Evolutionary conservation across 2,888 invertebrate species (phyloP), one percentile per base, ranked within the genome.

Genomic region (Venustoraphidia nigricollis): DNA sequence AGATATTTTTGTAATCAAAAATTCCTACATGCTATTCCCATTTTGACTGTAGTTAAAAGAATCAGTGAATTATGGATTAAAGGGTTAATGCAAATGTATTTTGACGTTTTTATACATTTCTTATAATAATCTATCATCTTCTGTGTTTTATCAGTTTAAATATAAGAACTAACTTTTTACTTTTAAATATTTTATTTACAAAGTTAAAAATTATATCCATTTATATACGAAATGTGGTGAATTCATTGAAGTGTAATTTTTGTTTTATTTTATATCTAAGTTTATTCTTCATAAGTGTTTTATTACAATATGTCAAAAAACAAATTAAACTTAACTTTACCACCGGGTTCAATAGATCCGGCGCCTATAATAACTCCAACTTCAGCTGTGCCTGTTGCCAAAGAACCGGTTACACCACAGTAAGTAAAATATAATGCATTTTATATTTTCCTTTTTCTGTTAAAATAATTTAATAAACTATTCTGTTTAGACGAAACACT

Each of bases 271-370:
- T 27, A 27, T 27, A 27, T 27, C 3, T 34, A 34, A 43, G 11
- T 43, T 34, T 43, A 34, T 43, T 17, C 35, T 17, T n/a, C 9
- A 34, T 34, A 27, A 34, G 11, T 45, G 14, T 38, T 17, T n/a
- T 39, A 35, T 11, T 35, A 47, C 47, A 76, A 73, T 68, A 89
- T 90, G 88, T 90, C 90, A 59, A 91, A 91, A 69, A 92, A 92
- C 68, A 92, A 90, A 71, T 72, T 91, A 60, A 91, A 91, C 66
- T 70, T 92, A 68, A 91, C 90, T 63, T 73, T 92, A 63, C 91
- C 91, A 60, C 88, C 91, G 61, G 88, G 89, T 65, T 84, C 88
- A 55, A 83, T 90, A 57, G 90, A 89, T 68, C 77, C 81, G 47
- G 79, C 75, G 51, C 77, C 80, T 49, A 70, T 73, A 34, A 68